Evolutionary conservation across 53 echinoderm and acorn worm species (phyloP).

Genomic region (Arbacia lixula): DNA sequence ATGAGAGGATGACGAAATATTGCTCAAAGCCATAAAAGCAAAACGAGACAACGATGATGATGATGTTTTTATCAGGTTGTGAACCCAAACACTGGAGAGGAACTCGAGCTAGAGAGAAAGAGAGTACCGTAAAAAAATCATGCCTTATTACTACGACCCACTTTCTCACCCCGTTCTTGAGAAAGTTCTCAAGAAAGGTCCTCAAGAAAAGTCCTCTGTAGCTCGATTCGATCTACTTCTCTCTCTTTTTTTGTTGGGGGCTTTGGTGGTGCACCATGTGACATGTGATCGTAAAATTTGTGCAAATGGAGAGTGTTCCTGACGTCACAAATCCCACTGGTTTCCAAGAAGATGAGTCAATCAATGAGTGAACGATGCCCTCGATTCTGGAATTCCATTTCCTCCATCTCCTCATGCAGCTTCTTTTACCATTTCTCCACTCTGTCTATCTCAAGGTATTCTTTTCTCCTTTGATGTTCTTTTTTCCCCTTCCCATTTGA

Average conservation of each 20-base stretch:
- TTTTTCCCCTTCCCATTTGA: too few relatives aligned
- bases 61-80: conserved; percentile 47
- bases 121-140: conserved; percentile 20
- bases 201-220: too few relatives aligned
- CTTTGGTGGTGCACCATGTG: too few relatives aligned
- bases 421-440: too few relatives aligned
- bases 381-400: background rate
- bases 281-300: conserved; percentile 3
- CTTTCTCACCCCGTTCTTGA: conserved; percentile 22
- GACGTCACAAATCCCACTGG: conserved; percentile 18
- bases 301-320: background rate
- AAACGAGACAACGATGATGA: too few relatives aligned
- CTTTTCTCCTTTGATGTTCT: too few relatives aligned
- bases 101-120: too few relatives aligned
- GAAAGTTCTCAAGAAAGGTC: conserved; percentile 33
- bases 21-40: too few relatives aligned
- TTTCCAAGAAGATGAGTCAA: conserved; percentile 19
- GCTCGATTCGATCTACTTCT: conserved; percentile 1
- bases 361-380: background rate
- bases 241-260: background rate
- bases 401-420: too few relatives aligned
- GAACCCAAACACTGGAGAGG: conserved; percentile 36
- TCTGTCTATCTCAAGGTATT: too few relatives aligned
- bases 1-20: too few relatives aligned
- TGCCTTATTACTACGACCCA: conserved; percentile 20